These are phyloP conservation scores for Potamilus streckersoni DNA, from an alignment of 1,140 invertebrate species.

Conservation along the genomic window DNA sequence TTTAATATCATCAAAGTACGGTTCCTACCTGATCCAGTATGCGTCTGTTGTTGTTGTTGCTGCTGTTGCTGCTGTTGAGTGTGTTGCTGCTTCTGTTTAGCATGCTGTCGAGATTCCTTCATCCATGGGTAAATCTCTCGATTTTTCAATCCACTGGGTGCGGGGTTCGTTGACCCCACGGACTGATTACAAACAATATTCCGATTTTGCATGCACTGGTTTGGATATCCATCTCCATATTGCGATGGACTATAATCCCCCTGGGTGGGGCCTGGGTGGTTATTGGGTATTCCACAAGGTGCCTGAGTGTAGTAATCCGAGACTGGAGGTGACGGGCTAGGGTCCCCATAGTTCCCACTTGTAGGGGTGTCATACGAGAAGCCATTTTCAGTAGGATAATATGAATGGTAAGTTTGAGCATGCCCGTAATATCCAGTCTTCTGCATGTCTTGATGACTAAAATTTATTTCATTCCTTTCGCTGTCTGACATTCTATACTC, in stretches of 20 bases:
- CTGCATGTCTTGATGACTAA: constrained; percentile 39
- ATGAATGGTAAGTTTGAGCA: constrained; percentile 27
- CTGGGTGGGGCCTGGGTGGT: constrained; percentile 11
- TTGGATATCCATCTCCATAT: constrained; percentile 17
- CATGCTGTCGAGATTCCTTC: constrained; percentile 40
- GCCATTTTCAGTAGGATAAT: constrained; percentile 33
- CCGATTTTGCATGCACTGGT: constrained; percentile 13
- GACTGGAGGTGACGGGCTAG: constrained; percentile 28
- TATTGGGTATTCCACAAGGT: constrained; percentile 10
- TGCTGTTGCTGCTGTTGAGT: constrained; percentile 14
- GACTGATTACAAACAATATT: constrained; percentile 8
- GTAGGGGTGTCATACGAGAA: constrained; percentile 32
- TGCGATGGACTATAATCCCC: constrained; percentile 26
- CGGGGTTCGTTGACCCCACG: constrained; percentile 17
- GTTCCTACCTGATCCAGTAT: background rate
- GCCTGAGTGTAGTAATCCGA: constrained; percentile 27
- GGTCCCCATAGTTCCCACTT: constrained; percentile 30
- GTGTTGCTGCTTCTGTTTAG: constrained; percentile 30
- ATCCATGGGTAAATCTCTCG: constrained; percentile 47
- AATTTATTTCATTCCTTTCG: constrained; percentile 47
- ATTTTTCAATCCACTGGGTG: constrained; percentile 14
- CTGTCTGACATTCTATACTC: constrained; percentile 36
- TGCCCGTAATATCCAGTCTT: constrained; percentile 36
- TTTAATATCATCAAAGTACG: constrained; percentile 8
- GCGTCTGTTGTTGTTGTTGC: constrained; percentile 11